These are phyloP conservation scores for Aleiodes alternator DNA, from an alignment of 2,888 invertebrate genomes.

Conservation along the genomic window DNA sequence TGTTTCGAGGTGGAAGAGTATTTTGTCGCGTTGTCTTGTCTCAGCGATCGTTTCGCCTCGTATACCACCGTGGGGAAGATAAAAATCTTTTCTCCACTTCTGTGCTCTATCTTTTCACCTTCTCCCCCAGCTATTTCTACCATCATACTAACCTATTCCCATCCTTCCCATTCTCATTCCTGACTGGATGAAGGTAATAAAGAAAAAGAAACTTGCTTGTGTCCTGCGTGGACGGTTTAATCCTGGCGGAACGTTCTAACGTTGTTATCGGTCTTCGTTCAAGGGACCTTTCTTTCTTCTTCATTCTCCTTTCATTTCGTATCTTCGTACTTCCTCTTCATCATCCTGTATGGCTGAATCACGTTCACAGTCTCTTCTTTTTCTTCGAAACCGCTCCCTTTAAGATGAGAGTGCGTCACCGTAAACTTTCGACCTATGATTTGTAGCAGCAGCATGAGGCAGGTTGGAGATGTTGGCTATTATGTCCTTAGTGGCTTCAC, in stretches of 20 bases:
- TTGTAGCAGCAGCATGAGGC: slow-evolving; percentile 3
- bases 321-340: no score
- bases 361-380: neutral
- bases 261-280: slow-evolving; percentile 45
- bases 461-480: slow-evolving; percentile 5
- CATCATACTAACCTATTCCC: neutral
- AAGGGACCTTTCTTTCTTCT: slow-evolving; percentile 29
- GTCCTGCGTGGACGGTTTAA: slow-evolving; percentile 42
- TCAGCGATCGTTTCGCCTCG: slow-evolving; percentile 36
- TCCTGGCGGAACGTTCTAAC: slow-evolving; percentile 40
- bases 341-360: neutral
- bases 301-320: neutral
- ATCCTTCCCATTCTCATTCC: neutral
- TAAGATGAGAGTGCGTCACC: neutral
- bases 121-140: neutral
- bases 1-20: slow-evolving; percentile 31
- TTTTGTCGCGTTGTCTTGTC: slow-evolving; percentile 40
- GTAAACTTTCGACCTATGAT: slow-evolving; percentile 4
- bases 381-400: neutral
- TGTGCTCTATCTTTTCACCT: neutral
- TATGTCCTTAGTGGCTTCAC: slow-evolving; percentile 1
- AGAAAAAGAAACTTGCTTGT: slow-evolving; percentile 28
- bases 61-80: slow-evolving; percentile 34
- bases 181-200: slow-evolving; percentile 25
- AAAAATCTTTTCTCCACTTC: slow-evolving; percentile 37